phyloP scores from a whole-genome alignment of 2,797 vertebrate genomes.

The Anguilla obscura region DNA sequence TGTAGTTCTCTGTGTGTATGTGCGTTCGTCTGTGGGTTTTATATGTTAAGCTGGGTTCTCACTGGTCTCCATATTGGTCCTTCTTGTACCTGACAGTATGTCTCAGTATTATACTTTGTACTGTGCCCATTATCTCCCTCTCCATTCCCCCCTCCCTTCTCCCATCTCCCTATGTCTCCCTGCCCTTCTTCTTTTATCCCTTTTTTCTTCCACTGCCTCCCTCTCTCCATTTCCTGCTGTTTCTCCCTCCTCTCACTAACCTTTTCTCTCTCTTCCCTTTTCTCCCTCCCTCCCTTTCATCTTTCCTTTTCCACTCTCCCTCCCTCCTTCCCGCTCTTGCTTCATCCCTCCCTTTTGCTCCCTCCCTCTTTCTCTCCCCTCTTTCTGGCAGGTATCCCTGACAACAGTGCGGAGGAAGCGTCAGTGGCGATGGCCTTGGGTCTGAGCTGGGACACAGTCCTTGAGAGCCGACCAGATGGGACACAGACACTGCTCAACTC shows the following conservation, averaged over 20 bases:
- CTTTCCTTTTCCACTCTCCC: neutral
- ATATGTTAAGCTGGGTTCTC: neutral
- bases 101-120: neutral
- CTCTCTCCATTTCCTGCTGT: neutral
- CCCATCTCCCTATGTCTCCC: neutral
- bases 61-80: too few relatives aligned
- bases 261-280: neutral
- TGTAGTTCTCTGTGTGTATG: neutral
- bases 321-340: neutral
- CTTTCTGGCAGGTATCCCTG: constrained; percentile 80
- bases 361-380: neutral
- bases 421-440: constrained; percentile 75
- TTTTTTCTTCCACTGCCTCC: neutral
- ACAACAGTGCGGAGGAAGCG: constrained; percentile 76
- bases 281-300: constrained; percentile 35
- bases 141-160: constrained; percentile 33
- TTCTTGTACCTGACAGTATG: neutral
- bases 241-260: neutral
- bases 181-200: constrained; percentile 6
- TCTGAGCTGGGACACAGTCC: constrained; percentile 76
- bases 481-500: constrained; percentile 81
- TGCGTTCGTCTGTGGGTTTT: neutral
- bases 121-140: neutral
- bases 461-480: constrained; percentile 71
- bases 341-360: neutral